Conservation (phyloP, 2,113 vertebrate genomes). For the Clinocottus analis region DNA sequence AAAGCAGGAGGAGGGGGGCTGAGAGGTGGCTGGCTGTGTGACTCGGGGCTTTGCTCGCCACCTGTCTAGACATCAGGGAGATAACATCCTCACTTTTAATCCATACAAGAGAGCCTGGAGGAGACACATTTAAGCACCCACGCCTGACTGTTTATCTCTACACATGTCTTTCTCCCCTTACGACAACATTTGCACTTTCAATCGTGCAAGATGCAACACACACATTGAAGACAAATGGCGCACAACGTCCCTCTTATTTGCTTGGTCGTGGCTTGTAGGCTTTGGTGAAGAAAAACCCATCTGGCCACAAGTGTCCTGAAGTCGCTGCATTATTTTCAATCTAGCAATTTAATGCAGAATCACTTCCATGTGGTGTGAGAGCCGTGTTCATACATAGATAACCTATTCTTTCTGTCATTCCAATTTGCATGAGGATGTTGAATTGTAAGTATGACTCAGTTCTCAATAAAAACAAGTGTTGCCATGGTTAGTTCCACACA, state of each 20-base stretch:
- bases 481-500: slow-evolving; percentile 45
- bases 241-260: slow-evolving; percentile 34
- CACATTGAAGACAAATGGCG: slow-evolving; percentile 39
- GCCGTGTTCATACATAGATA: slow-evolving; percentile 61
- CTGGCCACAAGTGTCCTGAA: slow-evolving; percentile 50
- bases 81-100: slow-evolving; percentile 73
- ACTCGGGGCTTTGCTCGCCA: slow-evolving; percentile 64
- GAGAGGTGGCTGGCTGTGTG: slow-evolving; percentile 47
- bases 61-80: slow-evolving; percentile 76
- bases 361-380: slow-evolving; percentile 60
- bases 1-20: slow-evolving; percentile 33
- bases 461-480: slow-evolving; percentile 13
- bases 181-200: slow-evolving; percentile 42
- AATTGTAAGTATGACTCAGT: slow-evolving; percentile 49
- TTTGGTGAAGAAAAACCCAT: slow-evolving; percentile 54
- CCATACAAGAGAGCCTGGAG: slow-evolving; percentile 49
- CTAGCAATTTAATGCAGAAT: slow-evolving; percentile 68
- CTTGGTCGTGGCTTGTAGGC: slow-evolving; percentile 29
- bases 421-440: slow-evolving; percentile 59
- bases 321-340: slow-evolving; percentile 73
- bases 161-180: slow-evolving; percentile 9
- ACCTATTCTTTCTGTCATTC: slow-evolving; percentile 59
- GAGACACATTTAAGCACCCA: slow-evolving; percentile 53
- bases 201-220: slow-evolving; percentile 31
- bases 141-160: slow-evolving; percentile 53